Conservation (phyloP, 2,797 vertebrate genomes). For the Odontamblyopus rebecca region DNA sequence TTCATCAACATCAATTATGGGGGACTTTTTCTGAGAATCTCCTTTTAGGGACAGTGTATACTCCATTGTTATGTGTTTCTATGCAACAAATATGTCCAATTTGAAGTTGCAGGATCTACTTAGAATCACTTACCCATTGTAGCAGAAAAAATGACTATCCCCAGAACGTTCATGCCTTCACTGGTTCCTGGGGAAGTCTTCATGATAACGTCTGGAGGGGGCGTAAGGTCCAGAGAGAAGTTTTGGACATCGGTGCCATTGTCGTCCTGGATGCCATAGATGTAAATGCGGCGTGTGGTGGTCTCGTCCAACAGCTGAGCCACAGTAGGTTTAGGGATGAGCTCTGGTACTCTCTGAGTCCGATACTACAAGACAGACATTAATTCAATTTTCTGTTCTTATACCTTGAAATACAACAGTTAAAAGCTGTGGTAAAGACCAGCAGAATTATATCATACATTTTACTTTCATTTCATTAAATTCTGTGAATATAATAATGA, state of each 20-base stretch:
- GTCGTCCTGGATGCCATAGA: conserved; percentile 94
- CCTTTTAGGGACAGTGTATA: not conserved
- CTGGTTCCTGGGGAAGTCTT: conserved; percentile 91
- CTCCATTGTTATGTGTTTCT: conserved; percentile 10
- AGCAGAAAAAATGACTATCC: conserved; percentile 97
- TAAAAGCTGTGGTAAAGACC: no score
- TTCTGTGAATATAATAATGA: no score
- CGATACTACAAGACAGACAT: conserved; percentile 82
- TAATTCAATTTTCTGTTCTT: not conserved
- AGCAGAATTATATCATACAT: no score
- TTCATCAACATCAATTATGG: not conserved
- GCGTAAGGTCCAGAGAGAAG: conserved; percentile 93
- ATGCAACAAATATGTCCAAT: not conserved
- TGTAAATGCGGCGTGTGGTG: conserved; percentile 80
- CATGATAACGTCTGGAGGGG: conserved; percentile 90
- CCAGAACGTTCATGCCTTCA: conserved; percentile 97
- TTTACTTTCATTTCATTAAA: no score
- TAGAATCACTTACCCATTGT: conserved; percentile 87
- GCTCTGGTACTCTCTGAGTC: conserved; percentile 85
- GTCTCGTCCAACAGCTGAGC: conserved; percentile 76
- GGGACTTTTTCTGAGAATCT: not conserved
- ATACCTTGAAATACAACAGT: no score
- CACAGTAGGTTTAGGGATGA: conserved; percentile 79
- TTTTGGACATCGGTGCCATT: conserved; percentile 90
- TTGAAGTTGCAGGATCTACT: not conserved